Percentiles rank a stretch among this genome's conserved stretches.
These are phyloP conservation scores for Pangasius mekongensis DNA, from an alignment of 2,797 vertebrate species.

Conservation along the genomic window DNA sequence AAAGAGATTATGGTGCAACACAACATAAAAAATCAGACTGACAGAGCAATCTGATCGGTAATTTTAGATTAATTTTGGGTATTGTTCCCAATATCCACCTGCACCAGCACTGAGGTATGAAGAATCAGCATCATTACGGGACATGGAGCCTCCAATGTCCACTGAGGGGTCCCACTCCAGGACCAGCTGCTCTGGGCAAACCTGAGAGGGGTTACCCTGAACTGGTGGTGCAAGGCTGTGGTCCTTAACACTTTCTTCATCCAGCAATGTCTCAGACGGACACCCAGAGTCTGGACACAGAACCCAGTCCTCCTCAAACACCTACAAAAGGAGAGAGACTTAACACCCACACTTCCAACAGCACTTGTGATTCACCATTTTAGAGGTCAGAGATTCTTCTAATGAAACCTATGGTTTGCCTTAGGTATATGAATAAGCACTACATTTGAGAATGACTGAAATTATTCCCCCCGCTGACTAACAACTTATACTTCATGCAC, in stretches of 20 bases:
- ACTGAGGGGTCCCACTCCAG: conserved; percentile 89
- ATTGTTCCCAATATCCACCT: conserved; percentile 54
- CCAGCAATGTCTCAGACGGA: conserved; percentile 71
- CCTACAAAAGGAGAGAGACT: conserved; percentile 62
- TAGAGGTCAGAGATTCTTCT: not conserved
- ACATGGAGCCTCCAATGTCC: conserved; percentile 79
- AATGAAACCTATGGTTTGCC: not conserved
- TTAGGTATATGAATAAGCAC: not conserved
- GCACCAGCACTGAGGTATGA: conserved; percentile 70
- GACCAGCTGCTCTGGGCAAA: conserved; percentile 67
- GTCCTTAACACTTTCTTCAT: conserved; percentile 63
- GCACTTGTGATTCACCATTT: not conserved
- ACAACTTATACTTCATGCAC: not conserved
- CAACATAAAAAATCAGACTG: not conserved
- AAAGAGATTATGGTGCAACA: not conserved
- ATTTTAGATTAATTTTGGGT: not conserved
- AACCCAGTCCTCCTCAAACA: conserved; percentile 78
- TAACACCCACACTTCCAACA: not conserved
- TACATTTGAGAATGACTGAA: not conserved
- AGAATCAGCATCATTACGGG: conserved; percentile 71
- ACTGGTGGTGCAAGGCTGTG: conserved; percentile 26
- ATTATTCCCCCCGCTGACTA: not conserved
- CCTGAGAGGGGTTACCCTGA: conserved; percentile 34
- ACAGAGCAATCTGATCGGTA: not conserved
- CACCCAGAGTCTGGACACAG: conserved; percentile 73